Evolutionary conservation across 2,113 vertebrate genomes (phyloP).

Genomic region (Puffinus mauretanicus): DNA sequence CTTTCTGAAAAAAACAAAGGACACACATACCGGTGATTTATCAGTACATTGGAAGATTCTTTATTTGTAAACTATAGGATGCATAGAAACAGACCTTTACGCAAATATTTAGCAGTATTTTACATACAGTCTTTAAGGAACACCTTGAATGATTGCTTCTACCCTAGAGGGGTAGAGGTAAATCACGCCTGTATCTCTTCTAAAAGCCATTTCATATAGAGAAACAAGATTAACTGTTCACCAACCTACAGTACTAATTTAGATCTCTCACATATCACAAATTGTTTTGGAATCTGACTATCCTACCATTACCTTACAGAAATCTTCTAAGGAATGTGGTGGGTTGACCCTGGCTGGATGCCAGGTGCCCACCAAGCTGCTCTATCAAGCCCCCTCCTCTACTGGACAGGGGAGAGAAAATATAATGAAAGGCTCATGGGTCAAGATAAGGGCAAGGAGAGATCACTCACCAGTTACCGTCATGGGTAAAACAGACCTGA

Average conservation of each 20-base stretch:
- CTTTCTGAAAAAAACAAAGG: neutral
- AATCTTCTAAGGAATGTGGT: neutral
- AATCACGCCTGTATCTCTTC: neutral
- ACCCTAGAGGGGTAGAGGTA: neutral
- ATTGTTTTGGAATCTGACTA: neutral
- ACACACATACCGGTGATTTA: neutral
- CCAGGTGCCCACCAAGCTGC: neutral
- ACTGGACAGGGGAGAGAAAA: neutral
- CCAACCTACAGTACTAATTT: neutral
- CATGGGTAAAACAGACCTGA: rapidly evolving
- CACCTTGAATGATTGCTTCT: neutral
- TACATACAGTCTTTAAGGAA: neutral
- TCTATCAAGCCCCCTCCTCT: neutral
- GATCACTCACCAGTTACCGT: neutral
- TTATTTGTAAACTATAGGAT: neutral
- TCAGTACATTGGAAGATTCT: neutral
- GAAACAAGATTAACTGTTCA: neutral
- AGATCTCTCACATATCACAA: neutral
- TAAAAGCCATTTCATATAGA: neutral
- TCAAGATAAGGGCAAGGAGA: neutral
- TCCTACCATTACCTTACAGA: neutral
- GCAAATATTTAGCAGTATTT: neutral
- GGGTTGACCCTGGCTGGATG: rapidly evolving
- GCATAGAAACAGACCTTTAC: neutral
- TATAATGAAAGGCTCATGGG: rapidly evolving